Percentiles rank a stretch among this genome's conserved stretches.
Evolutionary conservation across 2,888 invertebrate species (phyloP).

Genomic region (Lasioglossum oenotherae): DNA sequence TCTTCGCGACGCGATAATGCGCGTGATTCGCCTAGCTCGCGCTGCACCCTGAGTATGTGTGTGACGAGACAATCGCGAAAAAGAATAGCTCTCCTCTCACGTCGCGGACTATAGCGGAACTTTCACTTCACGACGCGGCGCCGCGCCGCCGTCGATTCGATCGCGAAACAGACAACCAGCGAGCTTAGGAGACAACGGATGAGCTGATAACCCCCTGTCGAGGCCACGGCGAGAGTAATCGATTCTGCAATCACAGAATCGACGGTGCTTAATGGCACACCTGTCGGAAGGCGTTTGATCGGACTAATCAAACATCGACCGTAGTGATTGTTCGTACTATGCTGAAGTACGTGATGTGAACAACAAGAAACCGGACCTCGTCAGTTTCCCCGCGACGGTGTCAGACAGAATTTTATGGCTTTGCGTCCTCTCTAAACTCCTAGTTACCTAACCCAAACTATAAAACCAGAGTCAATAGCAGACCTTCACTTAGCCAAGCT

Average conservation of each 20-base stretch:
- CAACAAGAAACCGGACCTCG: too few relatives aligned
- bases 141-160: slow-evolving; percentile 49
- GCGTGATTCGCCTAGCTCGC: slow-evolving; percentile 19
- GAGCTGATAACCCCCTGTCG: slow-evolving; percentile 65
- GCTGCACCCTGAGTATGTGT: slow-evolving; percentile 26
- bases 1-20: slow-evolving; percentile 55
- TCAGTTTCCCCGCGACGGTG: too few relatives aligned
- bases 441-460: neutral
- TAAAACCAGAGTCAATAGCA: neutral
- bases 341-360: too few relatives aligned
- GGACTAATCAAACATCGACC: neutral
- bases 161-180: slow-evolving; percentile 65
- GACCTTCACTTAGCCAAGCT: neutral
- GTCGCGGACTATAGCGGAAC: slow-evolving; percentile 53
- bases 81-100: slow-evolving; percentile 54
- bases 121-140: slow-evolving; percentile 67
- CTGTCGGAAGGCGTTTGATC: neutral
- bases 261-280: neutral
- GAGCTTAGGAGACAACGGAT: slow-evolving; percentile 62
- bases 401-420: neutral
- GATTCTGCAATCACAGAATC: neutral
- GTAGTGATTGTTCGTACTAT: too few relatives aligned
- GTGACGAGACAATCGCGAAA: slow-evolving; percentile 69
- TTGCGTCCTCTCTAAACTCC: neutral
- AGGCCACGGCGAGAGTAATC: slow-evolving; percentile 23